Evolutionary conservation across 2,113 vertebrate species (phyloP).

Genomic region (Fregetta grallaria): DNA sequence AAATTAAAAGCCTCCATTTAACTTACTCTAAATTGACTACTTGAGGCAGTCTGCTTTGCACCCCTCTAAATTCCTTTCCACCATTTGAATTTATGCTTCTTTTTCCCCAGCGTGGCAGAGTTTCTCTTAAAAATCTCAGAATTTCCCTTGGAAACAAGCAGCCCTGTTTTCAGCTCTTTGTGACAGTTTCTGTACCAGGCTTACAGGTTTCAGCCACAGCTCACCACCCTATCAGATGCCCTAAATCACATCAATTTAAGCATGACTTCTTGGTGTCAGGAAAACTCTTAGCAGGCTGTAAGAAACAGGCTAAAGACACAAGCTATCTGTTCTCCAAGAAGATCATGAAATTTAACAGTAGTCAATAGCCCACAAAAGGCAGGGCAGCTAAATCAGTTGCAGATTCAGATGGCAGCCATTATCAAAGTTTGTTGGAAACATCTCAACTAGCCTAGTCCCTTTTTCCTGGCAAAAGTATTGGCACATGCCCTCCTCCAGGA

Average conservation of each 20-base stretch:
- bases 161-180: not conserved
- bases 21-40: not conserved
- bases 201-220: not conserved
- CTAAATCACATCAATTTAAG: not conserved
- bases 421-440: not conserved
- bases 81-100: not conserved
- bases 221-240: not conserved
- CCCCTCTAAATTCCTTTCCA: not conserved
- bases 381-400: not conserved
- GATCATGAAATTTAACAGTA: not conserved
- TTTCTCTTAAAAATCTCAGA: not conserved
- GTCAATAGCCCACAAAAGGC: not conserved
- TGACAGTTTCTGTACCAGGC: rapidly evolving
- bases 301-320: not conserved
- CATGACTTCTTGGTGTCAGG: not conserved
- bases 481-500: not conserved
- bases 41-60: not conserved
- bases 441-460: not conserved
- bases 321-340: not conserved
- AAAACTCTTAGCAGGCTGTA: not conserved
- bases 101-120: not conserved
- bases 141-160: not conserved
- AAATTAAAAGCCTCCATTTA: not conserved
- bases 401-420: not conserved
- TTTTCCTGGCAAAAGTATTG: not conserved